phyloP scores from a whole-genome alignment of 2,797 vertebrate species.

The Crypturellus tataupa region DNA sequence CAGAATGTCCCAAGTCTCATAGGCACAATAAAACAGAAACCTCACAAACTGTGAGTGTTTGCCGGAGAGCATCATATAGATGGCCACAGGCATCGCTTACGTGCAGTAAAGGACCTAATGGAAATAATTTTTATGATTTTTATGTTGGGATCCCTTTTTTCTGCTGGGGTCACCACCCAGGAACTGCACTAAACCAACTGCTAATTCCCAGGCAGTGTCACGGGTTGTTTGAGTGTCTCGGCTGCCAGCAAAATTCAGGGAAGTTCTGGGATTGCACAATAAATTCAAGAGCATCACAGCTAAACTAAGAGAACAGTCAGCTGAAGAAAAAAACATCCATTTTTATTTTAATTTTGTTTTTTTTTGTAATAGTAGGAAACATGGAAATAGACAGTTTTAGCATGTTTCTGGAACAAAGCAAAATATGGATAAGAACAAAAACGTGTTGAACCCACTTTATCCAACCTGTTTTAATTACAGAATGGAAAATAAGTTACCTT shows the following conservation, averaged over 20 bases:
- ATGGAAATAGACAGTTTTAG: neutral
- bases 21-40: neutral
- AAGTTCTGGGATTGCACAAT: neutral
- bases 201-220: neutral
- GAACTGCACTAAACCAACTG: neutral
- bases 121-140: neutral
- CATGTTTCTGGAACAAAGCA: neutral
- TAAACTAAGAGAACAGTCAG: neutral
- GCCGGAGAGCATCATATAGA: neutral
- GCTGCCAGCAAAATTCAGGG: neutral
- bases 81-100: rapidly evolving
- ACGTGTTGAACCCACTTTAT: neutral
- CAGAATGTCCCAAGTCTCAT: neutral
- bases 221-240: neutral
- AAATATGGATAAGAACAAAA: neutral
- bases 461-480: neutral
- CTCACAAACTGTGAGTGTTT: neutral
- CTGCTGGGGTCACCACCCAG: neutral
- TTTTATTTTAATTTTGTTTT: neutral
- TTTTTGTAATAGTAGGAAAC: neutral
- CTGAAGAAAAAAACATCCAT: neutral
- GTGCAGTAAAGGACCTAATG: neutral
- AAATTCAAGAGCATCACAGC: neutral
- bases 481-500: neutral
- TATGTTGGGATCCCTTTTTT: neutral